Base-by-base conservation (phyloP, 2,113 vertebrate species). In the Mungos mungo region DNA sequence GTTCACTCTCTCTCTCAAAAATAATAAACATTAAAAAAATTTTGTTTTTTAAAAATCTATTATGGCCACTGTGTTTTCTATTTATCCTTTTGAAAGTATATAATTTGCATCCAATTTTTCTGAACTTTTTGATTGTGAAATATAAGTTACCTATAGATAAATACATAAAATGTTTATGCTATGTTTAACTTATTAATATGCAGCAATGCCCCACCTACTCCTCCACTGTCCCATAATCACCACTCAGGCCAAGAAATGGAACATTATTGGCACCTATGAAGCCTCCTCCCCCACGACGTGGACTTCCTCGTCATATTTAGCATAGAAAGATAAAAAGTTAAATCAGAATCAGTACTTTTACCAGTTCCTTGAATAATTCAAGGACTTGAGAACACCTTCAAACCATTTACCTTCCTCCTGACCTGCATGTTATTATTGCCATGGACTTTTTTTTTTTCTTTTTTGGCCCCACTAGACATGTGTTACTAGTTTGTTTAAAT, bases 341-440 rank as follows among this genome's bases (percentile, higher is more conserved):
- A 90, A 96, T 65, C 50, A 50, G 72, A 80, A 96, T 65, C 63
- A 69, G 47, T 25, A 85, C 63, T 80, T 90, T 72, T 47, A 93
- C n/a, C 31, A 47, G 29, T 35, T 12, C 65, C 47, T 38, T 89
- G 9, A 96, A 83, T 76, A 83, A 96, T 82, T 60, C 68, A 96
- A 89, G 27, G 57, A 69, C 60, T 47, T 90, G 54, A 94, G 21
- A 31, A 94, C 21, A 94, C 54, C 65, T 54, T 80, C 72, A 45
- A 86, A 52, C 12, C 21, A 60, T 85, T 85, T 85, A 89, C 47
- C n/a, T 71, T 94, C 72, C 65, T 86, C 35, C n/a, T 45, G 72
- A 86, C 23, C 52, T 71, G 69, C 18, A 63, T 71, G 63, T 71
- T 85, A 52, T 18, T n/a, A 7, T 65, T 89, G 16, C 80, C 38